Evolutionary conservation across 2,113 vertebrate genomes (phyloP), one percentile per base, ranked within the genome.

Genomic region (Bathybates hornii): DNA sequence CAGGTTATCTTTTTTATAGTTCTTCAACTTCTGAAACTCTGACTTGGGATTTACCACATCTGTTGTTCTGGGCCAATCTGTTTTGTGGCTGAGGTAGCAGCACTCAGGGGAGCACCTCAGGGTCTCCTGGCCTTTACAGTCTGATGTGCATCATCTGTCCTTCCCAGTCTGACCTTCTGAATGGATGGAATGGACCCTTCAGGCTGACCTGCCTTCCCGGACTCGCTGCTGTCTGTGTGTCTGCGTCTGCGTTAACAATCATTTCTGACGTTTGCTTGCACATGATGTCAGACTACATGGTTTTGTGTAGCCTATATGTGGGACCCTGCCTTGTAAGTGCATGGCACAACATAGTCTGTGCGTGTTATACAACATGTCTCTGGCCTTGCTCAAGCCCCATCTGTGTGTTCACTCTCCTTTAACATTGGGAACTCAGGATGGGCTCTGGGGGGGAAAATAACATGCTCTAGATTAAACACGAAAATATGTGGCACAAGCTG

Each of bases 71-170:
- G 16, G 50, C 29, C 53, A 68, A 34, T 85, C 86, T 87, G 38
- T 82, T 84, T 87, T 54, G 41, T 13, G 34, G 79, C 45, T 92
- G 88, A 91, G 90, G 87, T 84, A 87, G 11, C 85, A 87, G 80
- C 85, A 87, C 89, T 88, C 71, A 19, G 41, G 86, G 87, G 87
- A 83, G 29, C 45, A 66, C 87, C 89, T 78, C 61, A 3, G 66
- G 87, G 81, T 88, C 85, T 86, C 87, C 86, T 91, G 87, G 81
- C 59, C 59, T 76, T 86, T 90, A 83, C 68, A 88, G 85, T 87
- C 89, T 82, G 66, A 81, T 90, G 90, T 91, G 90, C 87, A 89
- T 93, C 92, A 92, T 93, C 88, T 89, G 83, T 86, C 87, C 85
- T 86, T 86, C 79, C 87, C 86, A 50, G 54, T 68, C 73, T 92